Base-by-base conservation (phyloP, 2,888 invertebrate genomes). In the Abrostola triplasia region DNA sequence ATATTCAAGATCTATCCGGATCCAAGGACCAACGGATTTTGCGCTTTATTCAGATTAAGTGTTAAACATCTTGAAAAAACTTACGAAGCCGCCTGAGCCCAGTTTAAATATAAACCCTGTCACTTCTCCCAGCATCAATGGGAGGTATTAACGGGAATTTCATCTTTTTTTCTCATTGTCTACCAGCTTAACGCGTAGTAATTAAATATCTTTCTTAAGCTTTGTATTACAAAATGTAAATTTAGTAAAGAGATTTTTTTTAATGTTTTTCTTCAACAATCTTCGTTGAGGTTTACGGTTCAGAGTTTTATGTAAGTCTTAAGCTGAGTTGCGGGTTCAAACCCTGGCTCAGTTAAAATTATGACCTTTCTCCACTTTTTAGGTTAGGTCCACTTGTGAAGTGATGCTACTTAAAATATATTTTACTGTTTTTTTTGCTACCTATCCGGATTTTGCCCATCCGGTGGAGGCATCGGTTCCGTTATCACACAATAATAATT, bases 121-220 rank as follows among this genome's bases (percentile, higher is more conserved):
- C 24, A 9, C 13, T 47, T 47, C 8, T 9, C 44, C n/a, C 44
- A 24, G 44, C 44, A 24, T 47, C 44, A 24, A 47, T 47, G 44
- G 24, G 24, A 44, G 44, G 44, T 13, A 44, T 44, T 8, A 44
- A 44, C 7, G 13, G 41, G 41, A 41, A 41, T 41, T n/a, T 41
- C n/a, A 24, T 47, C 24, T 9, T 44, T 47, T 24, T 13, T 47
- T 8, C 12, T 7, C 44, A 24, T 47, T 47, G 44, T 47, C 24
- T 47, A 12, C 5, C 44, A 24, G 13, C 44, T 47, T 47, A 13
- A 9, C 44, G 9, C n/a, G 44, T 6, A 47, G 44, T 47, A 47
- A 47, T 47, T 47, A 47, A 47, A 24, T 47, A 47, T 47, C 24
- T 13, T 47, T 42, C 24, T 47, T 47, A 9, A 44, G 44, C 9